Evolutionary conservation across 2,113 vertebrate genomes (phyloP).

Genomic region (Carlito syrichta): DNA sequence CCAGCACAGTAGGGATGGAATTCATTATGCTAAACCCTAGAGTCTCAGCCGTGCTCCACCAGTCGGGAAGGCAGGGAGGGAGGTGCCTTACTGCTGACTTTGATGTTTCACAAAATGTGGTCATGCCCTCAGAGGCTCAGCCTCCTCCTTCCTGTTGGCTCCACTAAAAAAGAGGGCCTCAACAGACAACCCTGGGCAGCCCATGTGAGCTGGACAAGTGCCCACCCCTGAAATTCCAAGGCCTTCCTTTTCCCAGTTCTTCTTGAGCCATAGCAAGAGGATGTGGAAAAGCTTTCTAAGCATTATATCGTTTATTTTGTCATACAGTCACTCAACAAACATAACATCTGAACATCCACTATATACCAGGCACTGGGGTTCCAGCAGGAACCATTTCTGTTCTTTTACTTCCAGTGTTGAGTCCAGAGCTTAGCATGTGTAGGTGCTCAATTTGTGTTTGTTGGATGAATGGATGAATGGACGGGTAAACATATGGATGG

Average conservation of each 20-base stretch:
- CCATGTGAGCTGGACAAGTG: not conserved
- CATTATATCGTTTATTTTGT: not conserved
- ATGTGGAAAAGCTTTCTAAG: not conserved
- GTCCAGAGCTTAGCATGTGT: not conserved
- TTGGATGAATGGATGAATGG: not conserved
- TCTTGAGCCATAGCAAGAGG: not conserved
- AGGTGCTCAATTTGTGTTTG: not conserved
- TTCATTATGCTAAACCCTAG: not conserved
- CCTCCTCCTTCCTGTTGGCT: not conserved
- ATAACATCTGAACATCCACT: not conserved
- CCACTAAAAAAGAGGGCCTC: not conserved
- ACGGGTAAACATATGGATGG: not conserved
- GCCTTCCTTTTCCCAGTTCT: not conserved
- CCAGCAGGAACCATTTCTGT: not conserved
- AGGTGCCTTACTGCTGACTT: not conserved
- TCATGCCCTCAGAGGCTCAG: not conserved
- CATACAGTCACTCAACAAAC: not conserved
- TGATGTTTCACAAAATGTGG: not conserved
- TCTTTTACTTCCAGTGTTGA: not conserved
- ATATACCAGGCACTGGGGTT: accelerated
- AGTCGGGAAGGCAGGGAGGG: not conserved
- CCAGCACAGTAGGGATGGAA: not conserved
- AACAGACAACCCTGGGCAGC: too few species aligned
- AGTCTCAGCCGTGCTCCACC: not conserved
- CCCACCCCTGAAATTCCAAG: not conserved